Evolutionary conservation across 1,140 invertebrate species (phyloP).

Genomic region (Calliphora vicina): DNA sequence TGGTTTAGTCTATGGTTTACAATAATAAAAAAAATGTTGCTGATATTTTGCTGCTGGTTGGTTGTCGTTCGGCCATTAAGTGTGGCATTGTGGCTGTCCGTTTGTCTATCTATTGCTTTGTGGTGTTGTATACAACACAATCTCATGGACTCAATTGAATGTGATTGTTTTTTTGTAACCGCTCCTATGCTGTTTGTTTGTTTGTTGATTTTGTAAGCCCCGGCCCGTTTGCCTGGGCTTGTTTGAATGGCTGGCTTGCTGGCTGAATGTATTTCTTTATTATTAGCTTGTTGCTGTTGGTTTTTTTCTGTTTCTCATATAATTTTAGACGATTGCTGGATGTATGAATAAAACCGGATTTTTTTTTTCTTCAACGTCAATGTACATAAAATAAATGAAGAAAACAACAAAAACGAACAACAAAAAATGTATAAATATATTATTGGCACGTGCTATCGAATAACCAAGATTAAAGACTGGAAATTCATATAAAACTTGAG

Average conservation of each 20-base stretch:
- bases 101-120: not conserved
- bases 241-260: not conserved
- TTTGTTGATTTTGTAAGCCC: not conserved
- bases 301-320: not conserved
- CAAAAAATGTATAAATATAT: slow-evolving; percentile 27
- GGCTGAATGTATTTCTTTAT: not conserved
- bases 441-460: slow-evolving; percentile 32
- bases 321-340: not conserved
- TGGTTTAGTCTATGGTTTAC: no score
- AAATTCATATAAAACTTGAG: not conserved
- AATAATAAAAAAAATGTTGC: no score
- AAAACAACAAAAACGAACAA: not conserved
- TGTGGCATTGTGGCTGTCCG: not conserved
- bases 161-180: not conserved
- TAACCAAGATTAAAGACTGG: slow-evolving; percentile 13
- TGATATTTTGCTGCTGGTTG: no score
- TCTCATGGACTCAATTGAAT: not conserved
- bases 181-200: not conserved
- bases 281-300: not conserved
- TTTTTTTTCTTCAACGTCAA: slow-evolving; percentile 3
- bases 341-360: not conserved
- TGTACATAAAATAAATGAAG: not conserved
- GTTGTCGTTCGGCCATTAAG: no score
- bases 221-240: not conserved
- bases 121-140: not conserved